phyloP scores from a whole-genome alignment of 2,797 vertebrate species.

The Micrastur ruficollis region DNA sequence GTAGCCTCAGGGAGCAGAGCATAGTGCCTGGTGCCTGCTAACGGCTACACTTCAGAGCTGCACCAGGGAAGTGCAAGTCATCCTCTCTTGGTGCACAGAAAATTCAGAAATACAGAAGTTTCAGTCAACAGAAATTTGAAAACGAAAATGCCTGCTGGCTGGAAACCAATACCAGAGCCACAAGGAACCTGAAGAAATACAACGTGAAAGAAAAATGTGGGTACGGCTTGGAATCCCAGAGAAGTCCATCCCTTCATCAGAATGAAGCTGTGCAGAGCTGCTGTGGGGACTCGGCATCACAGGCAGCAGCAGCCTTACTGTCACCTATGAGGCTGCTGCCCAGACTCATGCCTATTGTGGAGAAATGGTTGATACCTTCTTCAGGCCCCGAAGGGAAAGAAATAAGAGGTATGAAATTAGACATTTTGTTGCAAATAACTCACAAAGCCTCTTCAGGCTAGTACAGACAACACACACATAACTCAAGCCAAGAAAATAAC shows the following conservation, averaged over 20 bases:
- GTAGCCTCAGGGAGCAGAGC: neutral
- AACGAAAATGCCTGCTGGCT: neutral
- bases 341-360: neutral
- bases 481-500: neutral
- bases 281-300: neutral
- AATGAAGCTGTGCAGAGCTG: accelerated
- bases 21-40: neutral
- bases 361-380: neutral
- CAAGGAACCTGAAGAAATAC: neutral
- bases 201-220: neutral
- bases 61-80: neutral
- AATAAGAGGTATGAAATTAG: neutral
- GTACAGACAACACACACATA: neutral
- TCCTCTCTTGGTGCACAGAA: neutral
- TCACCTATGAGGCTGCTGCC: neutral
- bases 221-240: neutral
- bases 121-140: neutral
- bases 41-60: neutral
- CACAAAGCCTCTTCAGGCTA: constrained; percentile 13
- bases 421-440: neutral
- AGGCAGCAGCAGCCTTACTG: neutral
- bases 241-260: neutral
- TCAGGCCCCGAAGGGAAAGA: neutral
- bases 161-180: neutral
- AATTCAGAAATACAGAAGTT: neutral